Percentiles rank a stretch among this genome's conserved stretches.
phyloP scores from a whole-genome alignment of 2,888 invertebrate species.

The Meghimatium bilineatum region DNA sequence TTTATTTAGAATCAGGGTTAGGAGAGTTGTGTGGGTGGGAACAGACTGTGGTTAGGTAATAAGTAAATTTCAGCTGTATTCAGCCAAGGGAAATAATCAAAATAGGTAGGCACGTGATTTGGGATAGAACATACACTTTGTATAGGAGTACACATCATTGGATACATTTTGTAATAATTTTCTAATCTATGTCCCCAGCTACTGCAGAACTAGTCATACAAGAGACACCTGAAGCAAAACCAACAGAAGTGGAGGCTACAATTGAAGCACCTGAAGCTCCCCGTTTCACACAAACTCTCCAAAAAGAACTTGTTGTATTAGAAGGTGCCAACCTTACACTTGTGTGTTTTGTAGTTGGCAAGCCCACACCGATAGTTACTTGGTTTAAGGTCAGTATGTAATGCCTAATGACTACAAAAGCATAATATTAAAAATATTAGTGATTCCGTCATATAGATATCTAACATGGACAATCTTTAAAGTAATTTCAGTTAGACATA shows the following conservation, averaged over 20 bases:
- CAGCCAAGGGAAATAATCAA: no score
- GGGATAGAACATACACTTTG: not conserved
- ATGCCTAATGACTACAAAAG: no score
- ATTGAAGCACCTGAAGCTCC: conserved; percentile 66
- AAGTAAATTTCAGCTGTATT: no score
- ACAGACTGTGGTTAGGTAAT: no score
- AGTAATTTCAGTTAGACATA: no score
- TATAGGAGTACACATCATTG: not conserved
- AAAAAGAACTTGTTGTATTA: conserved; percentile 81
- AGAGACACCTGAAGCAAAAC: conserved; percentile 76
- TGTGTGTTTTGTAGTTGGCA: conserved; percentile 86
- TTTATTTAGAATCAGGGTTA: no score
- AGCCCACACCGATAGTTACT: conserved; percentile 85
- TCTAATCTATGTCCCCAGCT: not conserved
- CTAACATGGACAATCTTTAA: no score
- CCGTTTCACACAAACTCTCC: conserved; percentile 79
- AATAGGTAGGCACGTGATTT: no score
- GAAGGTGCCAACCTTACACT: conserved; percentile 84
- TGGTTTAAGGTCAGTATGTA: conserved; percentile 80
- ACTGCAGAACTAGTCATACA: conserved; percentile 24
- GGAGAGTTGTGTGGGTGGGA: no score
- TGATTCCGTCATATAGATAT: no score
- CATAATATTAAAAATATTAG: no score
- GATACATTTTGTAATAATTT: not conserved
- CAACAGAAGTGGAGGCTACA: conserved; percentile 77